Evolutionary conservation across 2,113 vertebrate species (phyloP), one percentile per base, ranked within the genome.

Genomic region (Cololabis saira): DNA sequence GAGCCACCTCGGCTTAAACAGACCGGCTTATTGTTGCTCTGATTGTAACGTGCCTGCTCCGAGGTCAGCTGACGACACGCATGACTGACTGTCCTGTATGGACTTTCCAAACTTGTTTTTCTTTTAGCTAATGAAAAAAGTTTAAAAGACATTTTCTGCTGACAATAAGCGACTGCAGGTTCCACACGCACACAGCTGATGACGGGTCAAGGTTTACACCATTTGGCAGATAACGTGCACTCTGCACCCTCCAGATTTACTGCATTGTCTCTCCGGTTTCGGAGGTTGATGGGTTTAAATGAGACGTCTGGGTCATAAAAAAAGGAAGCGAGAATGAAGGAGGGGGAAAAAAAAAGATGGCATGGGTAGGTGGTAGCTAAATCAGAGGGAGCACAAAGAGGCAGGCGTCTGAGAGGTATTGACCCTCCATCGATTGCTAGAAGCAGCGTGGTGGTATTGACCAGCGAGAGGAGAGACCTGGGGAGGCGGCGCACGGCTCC

Each of bases 381-480:
- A 93, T 93, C 92, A 93, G 92, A 82, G 87, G 74, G 77, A 82
- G 89, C 89, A 93, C 91, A 93, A 92, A 93, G 92, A 93, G 90
- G 89, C 92, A 90, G 93, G 92, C 89, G 91, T 92, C 92, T 92
- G 92, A 91, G 87, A 92, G 91, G 90, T 93, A 94, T 94, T 94
- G 92, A 94, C 92, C 92, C 90, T 84, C 61, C 85, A 93, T 93
- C 87, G 92, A 94, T 92, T 84, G 73, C 56, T 87, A 90, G 89
- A 88, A 89, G 89, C 90, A 88, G 87, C 84, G 85, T 89, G 85
- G 87, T 80, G 86, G 87, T 93, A 93, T 94, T 94, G 92, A 93
- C 92, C 91, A 92, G 87, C 90, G 86, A 88, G 91, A 88, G 86
- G 75, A 91, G 90, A 92, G 84, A 90, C 86, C 84, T 71, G 65